These are phyloP conservation scores for Chaetodon trifasciatus DNA, from an alignment of 2,797 vertebrate species.

Conservation along the genomic window DNA sequence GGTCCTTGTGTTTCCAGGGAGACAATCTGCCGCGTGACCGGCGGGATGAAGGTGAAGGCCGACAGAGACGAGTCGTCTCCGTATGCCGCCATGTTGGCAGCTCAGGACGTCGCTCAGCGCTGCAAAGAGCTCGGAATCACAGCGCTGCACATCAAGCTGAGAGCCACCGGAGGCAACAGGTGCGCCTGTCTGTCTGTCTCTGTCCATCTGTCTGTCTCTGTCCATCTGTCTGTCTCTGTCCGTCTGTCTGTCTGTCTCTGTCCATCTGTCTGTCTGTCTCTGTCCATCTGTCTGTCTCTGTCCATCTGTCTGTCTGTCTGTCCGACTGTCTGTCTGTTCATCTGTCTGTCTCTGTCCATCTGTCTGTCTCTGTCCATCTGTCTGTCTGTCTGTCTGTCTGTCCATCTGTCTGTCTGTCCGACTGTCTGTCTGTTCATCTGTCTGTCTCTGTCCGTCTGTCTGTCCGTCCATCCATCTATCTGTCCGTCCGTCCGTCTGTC, in stretches of 20 bases:
- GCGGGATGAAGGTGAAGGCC: constrained; percentile 99
- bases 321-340: no score
- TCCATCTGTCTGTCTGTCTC: no score
- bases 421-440: no score
- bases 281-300: no score
- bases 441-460: no score
- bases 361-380: no score
- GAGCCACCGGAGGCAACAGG: constrained; percentile 96
- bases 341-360: no score
- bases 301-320: no score
- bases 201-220: background rate
- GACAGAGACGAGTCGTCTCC: constrained; percentile 98
- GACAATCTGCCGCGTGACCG: constrained; percentile 97
- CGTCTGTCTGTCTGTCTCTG: background rate
- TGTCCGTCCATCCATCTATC: no score
- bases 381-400: no score
- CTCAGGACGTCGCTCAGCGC: constrained; percentile 97
- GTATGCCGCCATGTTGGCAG: constrained; percentile 97
- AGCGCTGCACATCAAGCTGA: constrained; percentile 96
- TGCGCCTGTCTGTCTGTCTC: constrained; percentile 45
- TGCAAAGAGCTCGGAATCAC: constrained; percentile 98
- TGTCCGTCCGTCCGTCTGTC: background rate
- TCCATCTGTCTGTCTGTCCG: no score
- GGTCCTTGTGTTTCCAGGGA: constrained; percentile 82
- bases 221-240: background rate